These are phyloP conservation scores for Sebastes glaucus DNA, from an alignment of 2,797 vertebrate genomes.

Conservation along the genomic window DNA sequence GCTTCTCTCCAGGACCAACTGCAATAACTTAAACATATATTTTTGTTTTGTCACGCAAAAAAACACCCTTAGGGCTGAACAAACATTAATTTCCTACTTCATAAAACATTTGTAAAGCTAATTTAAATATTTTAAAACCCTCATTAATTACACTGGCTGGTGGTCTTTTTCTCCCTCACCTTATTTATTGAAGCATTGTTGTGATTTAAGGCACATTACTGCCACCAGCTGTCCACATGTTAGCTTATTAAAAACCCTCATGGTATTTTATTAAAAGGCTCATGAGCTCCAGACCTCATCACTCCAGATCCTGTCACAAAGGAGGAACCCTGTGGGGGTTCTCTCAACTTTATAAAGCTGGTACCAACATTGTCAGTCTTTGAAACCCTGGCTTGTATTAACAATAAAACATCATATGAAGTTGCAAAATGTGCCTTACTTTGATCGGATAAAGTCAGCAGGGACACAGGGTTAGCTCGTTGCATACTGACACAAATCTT, in stretches of 20 bases:
- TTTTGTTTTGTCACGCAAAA: background rate
- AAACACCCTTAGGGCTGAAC: background rate
- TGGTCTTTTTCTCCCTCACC: background rate
- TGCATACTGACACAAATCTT: background rate
- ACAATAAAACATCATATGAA: background rate
- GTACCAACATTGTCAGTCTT: background rate
- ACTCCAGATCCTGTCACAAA: background rate
- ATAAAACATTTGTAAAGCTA: background rate
- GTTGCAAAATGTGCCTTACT: background rate
- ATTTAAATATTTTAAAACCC: background rate
- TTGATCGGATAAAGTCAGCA: background rate
- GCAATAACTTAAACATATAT: background rate
- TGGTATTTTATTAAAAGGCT: background rate
- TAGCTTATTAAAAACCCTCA: background rate
- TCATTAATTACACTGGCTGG: background rate
- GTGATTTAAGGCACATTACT: constrained; percentile 33
- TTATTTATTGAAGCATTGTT: background rate
- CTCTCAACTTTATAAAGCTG: background rate
- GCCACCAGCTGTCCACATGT: constrained; percentile 43
- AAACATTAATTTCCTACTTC: background rate
- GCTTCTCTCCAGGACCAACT: background rate
- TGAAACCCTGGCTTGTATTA: background rate
- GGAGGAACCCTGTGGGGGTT: background rate
- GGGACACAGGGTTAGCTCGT: background rate
- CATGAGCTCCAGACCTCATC: background rate